Evolutionary conservation across 2,888 invertebrate species (phyloP), one percentile per base, ranked within the genome.

Genomic region (Drosophila neutralis): DNA sequence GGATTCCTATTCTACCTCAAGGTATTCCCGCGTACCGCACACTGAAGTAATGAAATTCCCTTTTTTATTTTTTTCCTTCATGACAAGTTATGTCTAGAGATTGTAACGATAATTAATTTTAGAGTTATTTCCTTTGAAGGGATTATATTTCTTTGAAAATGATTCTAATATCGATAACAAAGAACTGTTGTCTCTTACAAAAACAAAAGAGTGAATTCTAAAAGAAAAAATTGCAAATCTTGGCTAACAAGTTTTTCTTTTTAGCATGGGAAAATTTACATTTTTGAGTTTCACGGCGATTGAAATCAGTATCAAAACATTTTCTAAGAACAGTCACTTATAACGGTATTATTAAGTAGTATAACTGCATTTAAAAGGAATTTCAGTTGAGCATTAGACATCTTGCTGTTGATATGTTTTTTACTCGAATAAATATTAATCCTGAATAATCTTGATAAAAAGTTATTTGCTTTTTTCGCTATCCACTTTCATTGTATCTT

Each of bases 21-120:
- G 70, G 45, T 57, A 42, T 45, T 33, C 33, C 53, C 38, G n/a
- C 31, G 24, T n/a, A 36, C 13, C 13, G 13, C 31, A 18, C 27
- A 10, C 18, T 6, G 18, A 11, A 29, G 24, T 57, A 29, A 27
- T 21, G 21, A 11, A n/a, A 36, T 15, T 18, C 57, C 24, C 15
- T 24, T 24, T 24, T 27, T 29, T 33, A 11, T 13, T 48, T 27
- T 27, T 2, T 3, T 15, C 4, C 6, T 8, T 49, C 51, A 56
- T 13, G n/a, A 53, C 5, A 62, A 42, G 42, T 53, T 65, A 54
- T 56, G 68, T 54, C 45, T 33, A 4, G 36, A 35, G 61, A 69
- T 51, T 69, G 57, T 48, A 53, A 35, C 27, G 38, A 48, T 75
- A 69, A 69, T 75, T 78, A 64, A 64, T 48, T 61, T 70, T 59